These are phyloP conservation scores for Sigmodon hispidus DNA, from an alignment of 2,113 vertebrate species.

Conservation along the genomic window DNA sequence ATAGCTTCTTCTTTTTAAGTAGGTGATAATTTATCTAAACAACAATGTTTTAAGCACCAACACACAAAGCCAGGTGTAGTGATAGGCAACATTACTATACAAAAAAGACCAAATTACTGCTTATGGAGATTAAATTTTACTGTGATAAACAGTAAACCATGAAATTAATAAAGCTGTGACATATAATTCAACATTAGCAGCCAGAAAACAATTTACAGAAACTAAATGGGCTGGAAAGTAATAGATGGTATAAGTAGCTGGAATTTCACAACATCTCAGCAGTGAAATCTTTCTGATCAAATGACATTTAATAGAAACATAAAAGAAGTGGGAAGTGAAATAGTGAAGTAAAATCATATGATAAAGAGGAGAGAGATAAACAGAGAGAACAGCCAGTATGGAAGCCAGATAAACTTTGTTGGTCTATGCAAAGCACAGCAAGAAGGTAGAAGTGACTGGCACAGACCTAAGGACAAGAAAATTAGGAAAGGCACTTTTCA, in stretches of 20 bases:
- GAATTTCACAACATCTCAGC: neutral
- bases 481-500: neutral
- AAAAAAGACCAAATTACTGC: neutral
- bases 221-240: neutral
- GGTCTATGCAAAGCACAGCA: neutral
- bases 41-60: neutral
- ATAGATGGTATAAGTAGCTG: neutral
- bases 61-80: neutral
- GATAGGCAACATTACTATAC: neutral
- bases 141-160: neutral
- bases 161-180: neutral
- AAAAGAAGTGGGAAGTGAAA: neutral
- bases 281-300: neutral
- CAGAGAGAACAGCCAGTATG: neutral
- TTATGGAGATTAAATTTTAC: constrained; percentile 21
- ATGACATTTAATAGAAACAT: neutral
- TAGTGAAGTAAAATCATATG: neutral
- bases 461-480: neutral
- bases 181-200: neutral
- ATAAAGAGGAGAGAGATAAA: neutral
- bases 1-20: neutral
- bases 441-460: neutral
- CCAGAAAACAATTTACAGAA: neutral
- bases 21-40: neutral
- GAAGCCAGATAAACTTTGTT: neutral